Base-by-base conservation (phyloP, 1,140 invertebrate species). In the Pseudobourletiella spinata region DNA sequence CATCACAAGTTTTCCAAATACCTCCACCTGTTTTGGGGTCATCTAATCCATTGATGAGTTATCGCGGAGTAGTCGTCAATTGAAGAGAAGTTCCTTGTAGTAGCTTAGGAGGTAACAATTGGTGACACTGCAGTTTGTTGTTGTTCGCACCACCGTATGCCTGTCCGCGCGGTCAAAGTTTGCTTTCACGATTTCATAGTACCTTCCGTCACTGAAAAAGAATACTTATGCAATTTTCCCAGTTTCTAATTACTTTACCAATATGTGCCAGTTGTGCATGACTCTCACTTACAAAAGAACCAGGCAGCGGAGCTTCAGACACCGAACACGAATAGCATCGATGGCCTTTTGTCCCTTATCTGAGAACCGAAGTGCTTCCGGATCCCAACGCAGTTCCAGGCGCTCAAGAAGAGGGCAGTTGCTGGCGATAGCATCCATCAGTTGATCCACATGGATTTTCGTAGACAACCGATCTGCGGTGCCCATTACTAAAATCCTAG, bases 141-240 rank as follows among this genome's bases (percentile, higher is more conserved):
- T 89, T 11, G 95, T 97, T 26, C 96, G 79, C 0, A 99, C 95
- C 15, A 99, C 94, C 1, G 95, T 98, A 48, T 84, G 83, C 66
- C 96, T 81, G 75, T 99, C 95, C 2, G 97, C 96, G 71, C 97
- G 81, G 75, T 99, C 96, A 74, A 99, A 99, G 76, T 99, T 99
- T 0, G 95, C 95, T 75, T 98, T 97, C 15, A 98, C 95, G 66
- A 98, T 89, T 79, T 99, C 97, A 73, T 98, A 99, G 76, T 99
- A 99, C 58, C 96, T 88, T 2, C 97, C 97, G 76, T 99, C 97
- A 74, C 93, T 97, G 73, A 74, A 82, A 78, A 74, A 74, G n/a
- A 39, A 39, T 39, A n/a, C 32, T 39, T 39, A n/a, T 39, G 8
- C 8, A 39, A 11, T 39, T n/a, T 39, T 39, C 32, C 32, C 32